Conservation (phyloP, 2,888 invertebrate genomes). For the Epistrophe grossulariae region DNA sequence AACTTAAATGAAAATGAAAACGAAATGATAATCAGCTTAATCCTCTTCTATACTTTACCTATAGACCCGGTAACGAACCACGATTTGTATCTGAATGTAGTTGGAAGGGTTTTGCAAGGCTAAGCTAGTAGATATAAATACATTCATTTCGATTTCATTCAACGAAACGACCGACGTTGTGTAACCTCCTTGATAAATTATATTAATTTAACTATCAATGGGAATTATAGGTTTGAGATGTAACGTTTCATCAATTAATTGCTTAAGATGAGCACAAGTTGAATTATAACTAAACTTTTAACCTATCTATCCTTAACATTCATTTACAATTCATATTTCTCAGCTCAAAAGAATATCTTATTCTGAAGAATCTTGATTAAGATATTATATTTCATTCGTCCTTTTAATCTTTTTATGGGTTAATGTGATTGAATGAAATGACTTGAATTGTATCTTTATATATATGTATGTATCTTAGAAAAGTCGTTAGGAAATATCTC, state of each 20-base stretch:
- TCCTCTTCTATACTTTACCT: conserved; percentile 10
- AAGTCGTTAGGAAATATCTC: conserved; percentile 43
- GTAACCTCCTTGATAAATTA: conserved; percentile 53
- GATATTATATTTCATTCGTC: conserved; percentile 4
- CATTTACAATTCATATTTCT: conserved; percentile 49
- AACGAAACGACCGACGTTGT: neutral
- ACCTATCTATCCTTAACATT: conserved; percentile 27
- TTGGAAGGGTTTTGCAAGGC: neutral
- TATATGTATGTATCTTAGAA: conserved; percentile 34
- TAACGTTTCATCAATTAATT: conserved; percentile 56
- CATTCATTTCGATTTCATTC: conserved; percentile 25
- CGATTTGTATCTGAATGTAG: conserved; percentile 4
- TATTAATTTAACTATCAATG: conserved; percentile 26
- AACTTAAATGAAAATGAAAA: conserved; percentile 49
- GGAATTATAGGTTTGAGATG: conserved; percentile 5
- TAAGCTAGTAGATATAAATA: neutral
- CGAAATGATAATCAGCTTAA: conserved; percentile 46
- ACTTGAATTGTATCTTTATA: conserved; percentile 32
- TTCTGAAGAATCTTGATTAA: neutral
- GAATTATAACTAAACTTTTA: conserved; percentile 35
- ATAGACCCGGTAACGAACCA: neutral
- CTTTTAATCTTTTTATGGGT: conserved; percentile 7
- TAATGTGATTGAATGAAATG: neutral
- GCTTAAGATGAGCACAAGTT: conserved; percentile 7
- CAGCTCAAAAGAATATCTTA: conserved; percentile 33